These are phyloP conservation scores for Trichacis sp. DNA, from an alignment of 2,888 invertebrate genomes.

Conservation along the genomic window DNA sequence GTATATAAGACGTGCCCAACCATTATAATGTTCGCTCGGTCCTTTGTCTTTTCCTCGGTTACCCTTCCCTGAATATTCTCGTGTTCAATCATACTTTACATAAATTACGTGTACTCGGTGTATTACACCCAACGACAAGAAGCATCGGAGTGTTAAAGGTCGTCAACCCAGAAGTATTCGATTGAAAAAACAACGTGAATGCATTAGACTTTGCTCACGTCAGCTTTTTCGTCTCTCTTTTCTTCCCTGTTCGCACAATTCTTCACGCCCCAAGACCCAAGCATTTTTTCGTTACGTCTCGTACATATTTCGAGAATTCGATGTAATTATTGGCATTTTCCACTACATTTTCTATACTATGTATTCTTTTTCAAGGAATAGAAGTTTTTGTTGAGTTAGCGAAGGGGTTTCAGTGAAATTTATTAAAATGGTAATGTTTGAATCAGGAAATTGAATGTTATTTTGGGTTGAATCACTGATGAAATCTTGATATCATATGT, in stretches of 20 bases:
- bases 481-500: too few species aligned
- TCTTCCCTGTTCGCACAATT: not conserved
- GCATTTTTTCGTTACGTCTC: not conserved
- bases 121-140: not conserved
- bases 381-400: too few species aligned
- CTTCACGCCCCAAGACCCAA: not conserved
- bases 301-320: too few species aligned
- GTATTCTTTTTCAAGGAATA: too few species aligned
- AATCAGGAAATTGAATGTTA: too few species aligned
- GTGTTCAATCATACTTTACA: slow-evolving; percentile 6
- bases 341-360: too few species aligned
- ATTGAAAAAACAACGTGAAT: not conserved
- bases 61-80: not conserved
- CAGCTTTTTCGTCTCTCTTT: not conserved
- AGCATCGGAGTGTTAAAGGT: not conserved
- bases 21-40: not conserved
- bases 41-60: not conserved
- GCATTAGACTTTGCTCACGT: not conserved
- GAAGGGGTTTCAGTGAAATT: too few species aligned
- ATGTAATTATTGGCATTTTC: too few species aligned
- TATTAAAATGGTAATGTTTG: too few species aligned
- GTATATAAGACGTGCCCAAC: not conserved
- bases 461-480: too few species aligned
- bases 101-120: not conserved
- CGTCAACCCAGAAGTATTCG: not conserved